Percentiles rank a stretch among this genome's conserved stretches.
phyloP scores from a whole-genome alignment of 2,888 invertebrate species.

The Ichneumoninae sp. region DNA sequence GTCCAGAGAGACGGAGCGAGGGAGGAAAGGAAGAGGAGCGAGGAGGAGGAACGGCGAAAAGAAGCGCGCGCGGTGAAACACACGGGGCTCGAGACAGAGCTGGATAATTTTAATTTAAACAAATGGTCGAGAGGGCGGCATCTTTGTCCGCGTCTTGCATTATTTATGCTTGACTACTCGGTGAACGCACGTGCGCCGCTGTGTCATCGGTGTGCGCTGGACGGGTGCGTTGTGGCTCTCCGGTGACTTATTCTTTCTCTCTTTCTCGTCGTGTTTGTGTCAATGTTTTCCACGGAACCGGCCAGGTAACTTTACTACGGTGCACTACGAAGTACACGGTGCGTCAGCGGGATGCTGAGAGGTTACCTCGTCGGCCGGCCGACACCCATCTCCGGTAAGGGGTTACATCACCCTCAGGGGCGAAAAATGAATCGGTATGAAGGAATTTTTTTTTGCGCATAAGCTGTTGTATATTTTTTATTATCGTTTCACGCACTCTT shows the following conservation, averaged over 20 bases:
- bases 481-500: no score
- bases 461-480: background rate
- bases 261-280: conserved; percentile 73
- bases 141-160: conserved; percentile 84
- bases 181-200: conserved; percentile 83
- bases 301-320: conserved; percentile 72
- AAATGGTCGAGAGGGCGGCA: conserved; percentile 84
- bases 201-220: conserved; percentile 79
- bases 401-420: background rate
- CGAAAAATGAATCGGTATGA: background rate
- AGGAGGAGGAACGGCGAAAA: conserved; percentile 12
- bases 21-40: conserved; percentile 62
- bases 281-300: conserved; percentile 80
- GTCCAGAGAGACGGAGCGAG: conserved; percentile 67
- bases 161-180: conserved; percentile 83
- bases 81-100: conserved; percentile 55
- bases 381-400: background rate
- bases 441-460: background rate
- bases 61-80: conserved; percentile 46
- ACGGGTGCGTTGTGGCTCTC: conserved; percentile 75
- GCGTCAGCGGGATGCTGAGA: conserved; percentile 13
- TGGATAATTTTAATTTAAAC: conserved; percentile 84
- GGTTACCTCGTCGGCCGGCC: background rate
- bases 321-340: conserved; percentile 22
- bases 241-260: conserved; percentile 47